Evolutionary conservation across 1,140 invertebrate genomes (phyloP).

Genomic region (Zaprionus africanus): DNA sequence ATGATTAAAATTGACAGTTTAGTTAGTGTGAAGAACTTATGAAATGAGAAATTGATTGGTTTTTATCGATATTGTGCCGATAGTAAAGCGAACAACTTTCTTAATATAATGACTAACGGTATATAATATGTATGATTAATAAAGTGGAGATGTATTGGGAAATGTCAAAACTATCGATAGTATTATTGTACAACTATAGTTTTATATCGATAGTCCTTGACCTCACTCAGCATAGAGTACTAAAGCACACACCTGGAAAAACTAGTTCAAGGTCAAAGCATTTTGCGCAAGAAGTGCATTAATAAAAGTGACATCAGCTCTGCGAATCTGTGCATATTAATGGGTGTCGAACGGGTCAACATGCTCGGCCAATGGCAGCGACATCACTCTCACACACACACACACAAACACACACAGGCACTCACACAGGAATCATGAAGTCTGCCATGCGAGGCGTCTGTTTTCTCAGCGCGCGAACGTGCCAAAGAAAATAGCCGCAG

Average conservation of each 20-base stretch:
- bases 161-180: too few relatives aligned
- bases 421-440: slow-evolving; percentile 1
- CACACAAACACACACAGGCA: slow-evolving; percentile 1
- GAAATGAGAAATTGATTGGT: too few relatives aligned
- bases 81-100: neutral
- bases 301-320: slow-evolving; percentile 18
- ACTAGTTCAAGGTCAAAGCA: slow-evolving; percentile 17
- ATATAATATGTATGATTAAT: too few relatives aligned
- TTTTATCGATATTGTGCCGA: neutral
- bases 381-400: slow-evolving; percentile 3
- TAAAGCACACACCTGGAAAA: neutral
- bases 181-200: too few relatives aligned
- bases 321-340: slow-evolving; percentile 47
- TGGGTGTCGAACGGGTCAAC: slow-evolving; percentile 34
- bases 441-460: slow-evolving; percentile 40
- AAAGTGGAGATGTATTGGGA: too few relatives aligned
- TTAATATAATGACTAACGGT: too few relatives aligned
- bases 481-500: slow-evolving; percentile 64
- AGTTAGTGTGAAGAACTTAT: too few relatives aligned
- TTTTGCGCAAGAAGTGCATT: slow-evolving; percentile 8
- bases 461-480: slow-evolving; percentile 51
- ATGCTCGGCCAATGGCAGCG: slow-evolving; percentile 13
- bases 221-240: neutral
- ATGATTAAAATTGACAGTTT: too few relatives aligned
- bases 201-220: neutral